Evolutionary conservation across 2,797 vertebrate genomes (phyloP), one percentile per base, ranked within the genome.

Genomic region (Orientallactaga sibirica): DNA sequence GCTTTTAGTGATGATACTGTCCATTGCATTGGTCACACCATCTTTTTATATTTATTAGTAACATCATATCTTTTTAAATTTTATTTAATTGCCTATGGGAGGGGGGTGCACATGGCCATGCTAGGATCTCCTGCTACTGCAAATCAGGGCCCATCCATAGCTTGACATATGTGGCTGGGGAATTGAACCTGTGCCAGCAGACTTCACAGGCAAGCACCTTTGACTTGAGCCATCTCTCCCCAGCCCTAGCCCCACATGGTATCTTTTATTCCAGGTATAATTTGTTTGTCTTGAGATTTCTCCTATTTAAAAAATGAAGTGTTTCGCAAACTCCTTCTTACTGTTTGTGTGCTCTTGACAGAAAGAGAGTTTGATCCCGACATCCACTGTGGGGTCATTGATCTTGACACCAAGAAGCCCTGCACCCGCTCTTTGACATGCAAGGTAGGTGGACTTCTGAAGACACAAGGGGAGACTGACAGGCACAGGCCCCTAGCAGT

Each of bases 391-490:
- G 99, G 99, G 90, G 99, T 99, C 97, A 96, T 99, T 97, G 99
- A 99, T 98, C 97, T 99, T 94, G 99, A 99, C 94, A 99, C 99
- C 97, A 99, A 99, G 98, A 99, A 99, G 98, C 99, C 99, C 98
- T 99, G 99, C 98, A 99, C 99, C 98, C 99, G 99, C 98, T 99
- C 99, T 98, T 98, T 99, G 98, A 99, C 99, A 98, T 99, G 99
- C 99, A 99, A 99, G 99, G 99, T 99, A 99, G 96, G 98, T 88
- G 79, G 20, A 20, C 79, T 93, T 87, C 94, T 78, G 41, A 14
- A 52, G 77, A 20, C 43, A 29, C 37, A 55, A 18, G 67, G 2
- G 12, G 24, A 2, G 14, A 8, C 66, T 1, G 1, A 16, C 6
- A 18, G 52, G n/a, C 20, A 4, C 2, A 12, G 33, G 33, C 14